Conservation (phyloP, 2,797 vertebrate species). For the Spheniscus humboldti region DNA sequence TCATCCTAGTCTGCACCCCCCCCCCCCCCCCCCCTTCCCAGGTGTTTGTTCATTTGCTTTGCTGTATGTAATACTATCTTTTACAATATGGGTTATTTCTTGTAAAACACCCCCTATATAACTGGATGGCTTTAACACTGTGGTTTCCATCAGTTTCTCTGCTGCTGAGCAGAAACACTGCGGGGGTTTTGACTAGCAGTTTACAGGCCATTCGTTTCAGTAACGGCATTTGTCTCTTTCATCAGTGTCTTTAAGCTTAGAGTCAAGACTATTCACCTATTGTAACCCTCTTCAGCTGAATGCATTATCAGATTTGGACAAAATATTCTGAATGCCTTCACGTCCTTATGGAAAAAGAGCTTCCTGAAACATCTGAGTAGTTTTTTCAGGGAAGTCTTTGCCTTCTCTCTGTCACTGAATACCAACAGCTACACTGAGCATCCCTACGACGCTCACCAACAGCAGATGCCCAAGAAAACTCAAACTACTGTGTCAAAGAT, state of each 20-base stretch:
- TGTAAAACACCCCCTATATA: not conserved
- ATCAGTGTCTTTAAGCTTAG: not conserved
- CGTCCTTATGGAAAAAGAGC: not conserved
- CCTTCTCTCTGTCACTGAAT: not conserved
- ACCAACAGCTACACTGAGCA: not conserved
- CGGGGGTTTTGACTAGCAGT: not conserved
- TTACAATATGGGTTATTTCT: not conserved
- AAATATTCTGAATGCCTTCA: not conserved
- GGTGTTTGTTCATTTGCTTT: not conserved
- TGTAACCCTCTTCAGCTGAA: not conserved
- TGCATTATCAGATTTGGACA: not conserved
- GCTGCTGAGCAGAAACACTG: not conserved
- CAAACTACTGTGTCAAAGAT: not conserved
- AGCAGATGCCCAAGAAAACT: not conserved
- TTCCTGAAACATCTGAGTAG: not conserved
- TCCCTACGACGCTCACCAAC: accelerated
- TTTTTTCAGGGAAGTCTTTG: not conserved
- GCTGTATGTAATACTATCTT: not conserved
- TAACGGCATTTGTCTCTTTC: not conserved
- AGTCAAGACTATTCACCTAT: not conserved
- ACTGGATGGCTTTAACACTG: not conserved
- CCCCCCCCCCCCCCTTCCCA: not conserved
- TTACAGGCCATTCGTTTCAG: accelerated
- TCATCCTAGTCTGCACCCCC: not conserved
- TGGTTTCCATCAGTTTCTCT: not conserved